Base-by-base conservation (phyloP, 2,797 vertebrate species). In the Catostomus latipinnis region DNA sequence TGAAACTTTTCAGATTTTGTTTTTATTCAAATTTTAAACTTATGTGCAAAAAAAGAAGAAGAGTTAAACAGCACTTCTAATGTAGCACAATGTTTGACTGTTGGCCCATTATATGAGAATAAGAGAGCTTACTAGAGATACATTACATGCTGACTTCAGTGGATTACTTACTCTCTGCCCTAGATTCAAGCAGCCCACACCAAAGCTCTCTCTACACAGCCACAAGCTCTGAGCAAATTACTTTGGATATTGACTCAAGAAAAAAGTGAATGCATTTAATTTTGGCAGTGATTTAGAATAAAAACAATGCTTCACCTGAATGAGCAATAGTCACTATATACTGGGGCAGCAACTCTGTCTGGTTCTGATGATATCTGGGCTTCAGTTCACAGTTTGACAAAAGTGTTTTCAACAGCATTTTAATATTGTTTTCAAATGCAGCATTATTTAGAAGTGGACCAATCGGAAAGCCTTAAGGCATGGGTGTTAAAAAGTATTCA, bases 121-220 rank as follows among this genome's bases (percentile, higher is more conserved):
- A 70, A 56, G 71, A 82, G 58, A 46, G 69, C 70, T 73, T 68
- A 48, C 58, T 68, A 53, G 66, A 69, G 76, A 56, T 63, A 63
- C 68, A 67, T 67, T 78, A 78, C 78, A 49, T 74, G 71, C 81
- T 82, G 76, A 62, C 57, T 78, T 71, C 53, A 72, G 71, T 72
- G 78, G 48, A 81, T 68, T 75, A 65, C 73, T 71, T 74, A 83
- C 52, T 61, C 63, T 78, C 81, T 78, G 81, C 71, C 76, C 74
- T 74, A 82, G 71, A 82, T 74, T 82, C 57, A 56, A 6, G 45
- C 76, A 82, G 62, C 79, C 62, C 81, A 62, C 63, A 74, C 52
- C 67, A 74, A 54, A 79, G 71, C 71, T 70, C 45, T 70, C 45
- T 54, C 56, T 10, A 70, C 63, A 69, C 63, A 78, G 60, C 77